A percentile compares a stretch with the other conserved stretches of the same genome.
Conservation (phyloP, 2,113 vertebrate genomes). For the Thalassarche chlororhynchos region DNA sequence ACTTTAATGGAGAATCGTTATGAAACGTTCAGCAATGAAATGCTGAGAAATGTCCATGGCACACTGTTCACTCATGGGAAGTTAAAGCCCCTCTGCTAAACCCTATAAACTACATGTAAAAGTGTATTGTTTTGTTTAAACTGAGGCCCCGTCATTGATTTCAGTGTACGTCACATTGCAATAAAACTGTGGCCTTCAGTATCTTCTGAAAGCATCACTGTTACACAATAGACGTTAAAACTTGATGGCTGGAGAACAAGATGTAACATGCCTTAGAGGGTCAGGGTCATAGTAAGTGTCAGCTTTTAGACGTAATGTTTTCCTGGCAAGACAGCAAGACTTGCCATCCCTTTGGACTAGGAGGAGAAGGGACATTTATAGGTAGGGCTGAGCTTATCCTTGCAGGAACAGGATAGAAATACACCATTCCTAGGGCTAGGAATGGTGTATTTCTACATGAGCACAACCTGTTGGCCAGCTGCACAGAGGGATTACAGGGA, state of each 20-base stretch:
- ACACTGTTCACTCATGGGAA: not conserved
- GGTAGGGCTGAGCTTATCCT: not conserved
- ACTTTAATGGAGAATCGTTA: not conserved
- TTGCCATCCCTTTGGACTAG: not conserved
- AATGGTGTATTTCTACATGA: not conserved
- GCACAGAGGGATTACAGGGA: not conserved
- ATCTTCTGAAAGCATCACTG: constrained; percentile 30
- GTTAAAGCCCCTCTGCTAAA: not conserved
- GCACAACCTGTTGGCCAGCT: not conserved
- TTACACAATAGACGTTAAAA: not conserved
- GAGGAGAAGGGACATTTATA: constrained; percentile 16
- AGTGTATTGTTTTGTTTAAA: not conserved
- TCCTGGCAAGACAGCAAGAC: constrained; percentile 29
- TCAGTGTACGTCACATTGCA: not conserved
- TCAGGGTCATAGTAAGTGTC: constrained; percentile 17
- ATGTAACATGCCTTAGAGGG: constrained; percentile 47
- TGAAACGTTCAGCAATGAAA: not conserved
- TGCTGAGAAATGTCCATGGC: not conserved
- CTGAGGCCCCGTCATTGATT: not conserved
- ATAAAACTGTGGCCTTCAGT: not conserved
- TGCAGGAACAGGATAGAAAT: not conserved
- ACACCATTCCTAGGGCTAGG: not conserved
- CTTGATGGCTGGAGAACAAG: constrained; percentile 30
- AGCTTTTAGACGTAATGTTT: constrained; percentile 20
- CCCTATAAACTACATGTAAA: not conserved